A percentile compares a stretch with the other conserved stretches of the same genome.
phyloP scores from a whole-genome alignment of 1,140 invertebrate species.

The Mylabris phalerata region DNA sequence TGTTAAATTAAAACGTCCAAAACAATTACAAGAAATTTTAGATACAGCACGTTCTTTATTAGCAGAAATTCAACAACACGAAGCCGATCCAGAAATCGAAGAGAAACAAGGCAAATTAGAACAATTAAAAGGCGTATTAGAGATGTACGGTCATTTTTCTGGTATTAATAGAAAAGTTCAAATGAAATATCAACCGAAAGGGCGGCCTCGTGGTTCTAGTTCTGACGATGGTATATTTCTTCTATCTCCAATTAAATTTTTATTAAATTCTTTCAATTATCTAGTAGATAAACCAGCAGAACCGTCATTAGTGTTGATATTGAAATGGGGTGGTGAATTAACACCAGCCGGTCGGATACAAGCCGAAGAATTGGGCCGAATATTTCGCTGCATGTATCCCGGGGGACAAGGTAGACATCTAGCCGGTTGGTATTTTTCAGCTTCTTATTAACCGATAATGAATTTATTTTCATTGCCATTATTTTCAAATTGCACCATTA shows the following conservation, averaged over 20 bases:
- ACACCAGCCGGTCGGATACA: slow-evolving; percentile 96
- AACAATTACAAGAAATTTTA: slow-evolving; percentile 94
- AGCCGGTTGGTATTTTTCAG: slow-evolving; percentile 53
- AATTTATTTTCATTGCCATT: background rate
- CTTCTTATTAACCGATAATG: slow-evolving; percentile 27
- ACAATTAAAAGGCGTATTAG: slow-evolving; percentile 95
- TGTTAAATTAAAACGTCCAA: slow-evolving; percentile 95
- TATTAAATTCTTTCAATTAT: slow-evolving; percentile 16
- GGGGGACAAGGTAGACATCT: slow-evolving; percentile 79
- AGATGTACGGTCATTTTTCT: slow-evolving; percentile 99
- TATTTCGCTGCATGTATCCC: slow-evolving; percentile 98
- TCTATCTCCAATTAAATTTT: background rate
- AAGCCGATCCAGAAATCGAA: slow-evolving; percentile 86
- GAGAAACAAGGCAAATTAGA: slow-evolving; percentile 95
- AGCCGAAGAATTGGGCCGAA: slow-evolving; percentile 94
- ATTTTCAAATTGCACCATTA: background rate
- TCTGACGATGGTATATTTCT: slow-evolving; percentile 81
- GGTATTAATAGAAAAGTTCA: slow-evolving; percentile 99
- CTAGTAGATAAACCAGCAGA: slow-evolving; percentile 70
- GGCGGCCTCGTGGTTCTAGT: slow-evolving; percentile 84
- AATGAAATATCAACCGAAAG: slow-evolving; percentile 97
- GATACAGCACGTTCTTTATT: slow-evolving; percentile 88
- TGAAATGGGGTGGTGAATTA: slow-evolving; percentile 99
- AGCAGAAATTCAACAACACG: slow-evolving; percentile 77
- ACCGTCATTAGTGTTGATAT: slow-evolving; percentile 86